phyloP scores from a whole-genome alignment of 2,797 vertebrate species.

The Falco biarmicus region DNA sequence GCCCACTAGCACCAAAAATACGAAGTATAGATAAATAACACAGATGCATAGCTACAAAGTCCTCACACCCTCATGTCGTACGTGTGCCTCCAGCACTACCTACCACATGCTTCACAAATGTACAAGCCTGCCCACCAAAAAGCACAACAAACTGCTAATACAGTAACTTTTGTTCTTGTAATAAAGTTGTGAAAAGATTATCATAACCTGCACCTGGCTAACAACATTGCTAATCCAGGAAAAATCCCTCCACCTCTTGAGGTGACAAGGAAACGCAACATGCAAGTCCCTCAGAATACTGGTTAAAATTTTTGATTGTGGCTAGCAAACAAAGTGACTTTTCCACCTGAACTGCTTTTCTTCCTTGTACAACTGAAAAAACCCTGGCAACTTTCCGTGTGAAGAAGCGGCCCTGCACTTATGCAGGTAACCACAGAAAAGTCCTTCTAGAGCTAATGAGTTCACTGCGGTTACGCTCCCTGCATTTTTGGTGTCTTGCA shows the following conservation, averaged over 20 bases:
- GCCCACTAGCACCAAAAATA: neutral
- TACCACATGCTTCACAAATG: neutral
- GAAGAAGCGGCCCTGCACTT: neutral
- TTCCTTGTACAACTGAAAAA: neutral
- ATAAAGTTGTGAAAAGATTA: neutral
- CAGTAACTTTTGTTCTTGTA: neutral
- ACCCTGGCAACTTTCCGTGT: neutral
- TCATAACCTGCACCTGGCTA: neutral
- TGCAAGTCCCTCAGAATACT: neutral
- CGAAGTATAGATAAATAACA: neutral
- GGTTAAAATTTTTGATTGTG: neutral
- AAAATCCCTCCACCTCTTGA: constrained; percentile 1
- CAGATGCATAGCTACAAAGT: neutral
- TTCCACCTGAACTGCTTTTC: neutral
- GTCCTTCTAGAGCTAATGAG: neutral
- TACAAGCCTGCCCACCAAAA: neutral
- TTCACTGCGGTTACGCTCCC: constrained; percentile 44
- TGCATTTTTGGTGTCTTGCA: constrained; percentile 55
- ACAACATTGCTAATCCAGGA: neutral
- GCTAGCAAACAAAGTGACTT: neutral
- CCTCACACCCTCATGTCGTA: neutral
- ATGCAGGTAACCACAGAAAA: neutral
- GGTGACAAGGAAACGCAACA: constrained; percentile 36
- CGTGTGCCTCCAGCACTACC: neutral
- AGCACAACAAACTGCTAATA: neutral